These are phyloP conservation scores for Pipistrellus pipistrellus DNA, from an alignment of 2,797 vertebrate genomes.

Conservation along the genomic window DNA sequence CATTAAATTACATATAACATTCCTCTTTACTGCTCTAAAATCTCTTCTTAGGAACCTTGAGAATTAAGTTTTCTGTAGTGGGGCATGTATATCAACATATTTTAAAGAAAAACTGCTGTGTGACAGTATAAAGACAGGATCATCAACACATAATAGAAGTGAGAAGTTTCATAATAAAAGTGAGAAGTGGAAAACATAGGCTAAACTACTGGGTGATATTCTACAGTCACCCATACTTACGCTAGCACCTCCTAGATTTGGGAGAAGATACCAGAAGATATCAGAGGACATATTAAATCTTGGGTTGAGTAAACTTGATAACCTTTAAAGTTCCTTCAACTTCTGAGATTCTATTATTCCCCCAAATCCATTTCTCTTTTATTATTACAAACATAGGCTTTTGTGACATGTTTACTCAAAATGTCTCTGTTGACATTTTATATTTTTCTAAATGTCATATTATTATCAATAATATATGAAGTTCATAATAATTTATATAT, in stretches of 20 bases:
- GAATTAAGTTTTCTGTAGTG: conserved; percentile 20
- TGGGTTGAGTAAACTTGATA: not conserved
- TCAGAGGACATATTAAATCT: not conserved
- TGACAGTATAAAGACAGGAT: not conserved
- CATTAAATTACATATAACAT: not conserved
- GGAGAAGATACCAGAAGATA: not conserved
- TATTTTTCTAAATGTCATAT: conserved; percentile 66
- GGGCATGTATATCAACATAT: not conserved
- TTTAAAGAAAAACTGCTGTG: conserved; percentile 16
- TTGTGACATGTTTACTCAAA: conserved; percentile 32
- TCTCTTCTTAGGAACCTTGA: not conserved
- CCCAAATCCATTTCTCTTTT: conserved; percentile 7
- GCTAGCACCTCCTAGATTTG: not conserved
- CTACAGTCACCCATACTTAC: not conserved
- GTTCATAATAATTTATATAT: conserved; percentile 29
- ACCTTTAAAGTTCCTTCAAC: conserved; percentile 56
- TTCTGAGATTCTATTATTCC: conserved; percentile 37
- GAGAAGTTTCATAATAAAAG: conserved; percentile 5
- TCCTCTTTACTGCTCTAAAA: not conserved
- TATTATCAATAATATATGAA: conserved; percentile 55
- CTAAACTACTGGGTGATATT: not conserved
- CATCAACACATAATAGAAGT: not conserved
- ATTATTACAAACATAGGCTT: conserved; percentile 46
- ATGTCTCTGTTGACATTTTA: conserved; percentile 61
- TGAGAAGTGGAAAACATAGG: not conserved